Percentiles rank a stretch among this genome's conserved stretches.
Evolutionary conservation across 2,888 invertebrate genomes (phyloP).

Genomic region (Xestoiulus laeticollis): DNA sequence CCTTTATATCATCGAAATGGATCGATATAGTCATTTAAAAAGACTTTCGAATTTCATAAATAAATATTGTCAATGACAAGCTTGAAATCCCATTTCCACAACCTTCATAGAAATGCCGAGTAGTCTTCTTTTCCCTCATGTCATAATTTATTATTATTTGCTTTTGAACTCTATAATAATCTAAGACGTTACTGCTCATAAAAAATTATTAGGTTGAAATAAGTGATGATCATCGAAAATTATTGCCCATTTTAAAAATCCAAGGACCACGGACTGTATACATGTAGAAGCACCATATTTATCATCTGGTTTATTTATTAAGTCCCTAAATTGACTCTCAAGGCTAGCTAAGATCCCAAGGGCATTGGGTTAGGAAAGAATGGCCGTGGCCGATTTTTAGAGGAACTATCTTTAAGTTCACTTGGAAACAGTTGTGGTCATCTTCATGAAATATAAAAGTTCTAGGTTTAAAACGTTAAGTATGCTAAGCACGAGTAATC

Average conservation of each 20-base stretch:
- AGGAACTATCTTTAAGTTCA: not conserved
- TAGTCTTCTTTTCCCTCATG: too few relatives aligned
- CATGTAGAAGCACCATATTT: not conserved
- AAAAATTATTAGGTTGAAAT: not conserved
- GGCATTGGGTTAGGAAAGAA: not conserved
- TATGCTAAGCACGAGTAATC: too few relatives aligned
- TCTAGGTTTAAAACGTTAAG: not conserved
- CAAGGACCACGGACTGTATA: slow-evolving; percentile 5
- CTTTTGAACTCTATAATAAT: too few relatives aligned
- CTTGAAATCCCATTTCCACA: too few relatives aligned
- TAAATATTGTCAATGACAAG: too few relatives aligned
- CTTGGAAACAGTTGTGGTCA: not conserved
- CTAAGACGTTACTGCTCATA: not conserved
- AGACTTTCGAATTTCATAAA: too few relatives aligned
- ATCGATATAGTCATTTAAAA: too few relatives aligned
- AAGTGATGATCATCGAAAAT: not conserved
- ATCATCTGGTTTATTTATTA: not conserved
- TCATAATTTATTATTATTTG: too few relatives aligned
- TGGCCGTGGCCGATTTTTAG: slow-evolving; percentile 11
- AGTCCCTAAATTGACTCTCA: not conserved
- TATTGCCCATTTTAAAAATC: not conserved
- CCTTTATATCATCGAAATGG: too few relatives aligned
- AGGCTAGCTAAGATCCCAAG: slow-evolving; percentile 1
- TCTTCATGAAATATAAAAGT: not conserved
- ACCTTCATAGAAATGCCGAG: too few relatives aligned